Evolutionary conservation across 2,888 invertebrate genomes (phyloP).

Genomic region (Pseudococcus longispinus): DNA sequence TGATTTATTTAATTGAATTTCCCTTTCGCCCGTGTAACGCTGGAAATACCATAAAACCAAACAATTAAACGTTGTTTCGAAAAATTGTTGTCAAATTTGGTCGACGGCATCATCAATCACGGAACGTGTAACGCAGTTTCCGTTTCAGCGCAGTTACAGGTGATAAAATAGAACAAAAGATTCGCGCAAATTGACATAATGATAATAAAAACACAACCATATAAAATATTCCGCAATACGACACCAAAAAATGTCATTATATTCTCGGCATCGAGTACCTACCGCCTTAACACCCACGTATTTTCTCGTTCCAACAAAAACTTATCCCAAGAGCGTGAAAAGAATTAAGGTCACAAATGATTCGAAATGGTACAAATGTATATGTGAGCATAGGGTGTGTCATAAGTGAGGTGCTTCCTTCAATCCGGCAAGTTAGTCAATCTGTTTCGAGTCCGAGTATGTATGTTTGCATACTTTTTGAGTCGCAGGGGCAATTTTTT

Average conservation of each 20-base stretch:
- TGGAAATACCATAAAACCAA: background rate
- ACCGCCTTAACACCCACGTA: background rate
- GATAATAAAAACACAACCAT: background rate
- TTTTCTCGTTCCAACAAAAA: background rate
- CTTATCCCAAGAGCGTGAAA: background rate
- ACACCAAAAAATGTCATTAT: background rate
- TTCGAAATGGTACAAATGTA: background rate
- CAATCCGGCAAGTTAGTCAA: too few relatives aligned
- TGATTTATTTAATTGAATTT: background rate
- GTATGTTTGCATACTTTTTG: too few relatives aligned
- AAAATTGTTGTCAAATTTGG: background rate
- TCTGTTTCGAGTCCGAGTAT: too few relatives aligned
- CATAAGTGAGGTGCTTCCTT: too few relatives aligned
- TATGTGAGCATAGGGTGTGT: too few relatives aligned
- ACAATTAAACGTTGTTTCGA: background rate
- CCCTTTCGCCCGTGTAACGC: background rate
- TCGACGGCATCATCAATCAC: background rate
- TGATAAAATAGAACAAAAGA: background rate
- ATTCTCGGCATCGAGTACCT: background rate
- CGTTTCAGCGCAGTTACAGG: background rate
- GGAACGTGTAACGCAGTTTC: background rate
- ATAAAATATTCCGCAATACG: background rate
- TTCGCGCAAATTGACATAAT: background rate
- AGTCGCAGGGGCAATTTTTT: too few relatives aligned
- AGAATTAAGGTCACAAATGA: slow-evolving; percentile 1